Percentiles rank a stretch among this genome's conserved stretches.
phyloP scores from a whole-genome alignment of 2,888 invertebrate species.

The Melinaea menophilus region DNA sequence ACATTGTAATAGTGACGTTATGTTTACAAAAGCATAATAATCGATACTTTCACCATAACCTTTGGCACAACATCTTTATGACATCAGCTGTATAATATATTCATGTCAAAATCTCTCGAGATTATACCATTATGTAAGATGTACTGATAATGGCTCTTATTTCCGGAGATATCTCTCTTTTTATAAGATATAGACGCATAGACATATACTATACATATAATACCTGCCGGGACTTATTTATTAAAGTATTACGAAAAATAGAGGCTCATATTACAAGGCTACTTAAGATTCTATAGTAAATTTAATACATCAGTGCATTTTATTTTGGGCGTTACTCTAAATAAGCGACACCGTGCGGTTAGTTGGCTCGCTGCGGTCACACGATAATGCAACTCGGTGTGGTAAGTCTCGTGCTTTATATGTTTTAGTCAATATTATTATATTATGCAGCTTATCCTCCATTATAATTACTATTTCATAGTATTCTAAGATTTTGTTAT shows the following conservation, averaged over 20 bases:
- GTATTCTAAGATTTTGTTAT: too few species aligned
- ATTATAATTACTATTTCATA: not conserved
- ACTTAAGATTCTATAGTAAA: too few species aligned
- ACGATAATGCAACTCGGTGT: constrained; percentile 34
- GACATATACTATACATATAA: too few species aligned
- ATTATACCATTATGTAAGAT: not conserved
- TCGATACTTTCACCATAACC: constrained; percentile 56
- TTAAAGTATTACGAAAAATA: not conserved
- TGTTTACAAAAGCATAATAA: constrained; percentile 30
- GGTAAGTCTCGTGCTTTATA: constrained; percentile 22
- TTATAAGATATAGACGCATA: too few species aligned
- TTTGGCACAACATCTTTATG: constrained; percentile 39
- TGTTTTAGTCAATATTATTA: constrained; percentile 4
- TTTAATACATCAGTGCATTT: constrained; percentile 5
- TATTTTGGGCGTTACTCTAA: constrained; percentile 26
- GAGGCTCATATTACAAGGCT: not conserved
- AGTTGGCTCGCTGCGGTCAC: constrained; percentile 27
- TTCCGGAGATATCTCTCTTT: too few species aligned
- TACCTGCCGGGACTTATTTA: too few species aligned
- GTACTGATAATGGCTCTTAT: not conserved
- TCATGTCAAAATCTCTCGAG: not conserved
- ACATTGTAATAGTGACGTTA: constrained; percentile 17
- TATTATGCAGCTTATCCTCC: constrained; percentile 5
- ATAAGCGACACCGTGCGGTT: constrained; percentile 33
- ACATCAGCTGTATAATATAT: constrained; percentile 30